A percentile compares a stretch with the other conserved stretches of the same genome.
phyloP scores from a whole-genome alignment of 1,140 invertebrate species.

The Arion vulgaris region DNA sequence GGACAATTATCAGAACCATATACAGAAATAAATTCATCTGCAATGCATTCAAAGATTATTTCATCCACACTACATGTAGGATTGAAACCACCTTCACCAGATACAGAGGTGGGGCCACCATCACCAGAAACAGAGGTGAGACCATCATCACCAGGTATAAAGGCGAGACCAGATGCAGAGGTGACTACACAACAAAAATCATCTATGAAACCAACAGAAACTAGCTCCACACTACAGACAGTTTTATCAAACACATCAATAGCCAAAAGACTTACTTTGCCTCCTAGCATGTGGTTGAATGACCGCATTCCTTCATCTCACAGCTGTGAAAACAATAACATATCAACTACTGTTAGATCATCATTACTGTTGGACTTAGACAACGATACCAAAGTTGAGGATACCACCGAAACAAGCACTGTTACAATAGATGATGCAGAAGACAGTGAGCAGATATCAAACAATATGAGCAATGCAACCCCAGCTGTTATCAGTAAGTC shows the following conservation, averaged over 20 bases:
- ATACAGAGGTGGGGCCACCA: not conserved
- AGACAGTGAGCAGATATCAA: not conserved
- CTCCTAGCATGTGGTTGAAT: not conserved
- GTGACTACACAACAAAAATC: not conserved
- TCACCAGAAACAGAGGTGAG: not conserved
- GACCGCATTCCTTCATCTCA: not conserved
- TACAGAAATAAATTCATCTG: not conserved
- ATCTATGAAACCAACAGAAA: not conserved
- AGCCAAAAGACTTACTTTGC: not conserved
- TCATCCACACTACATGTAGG: not conserved
- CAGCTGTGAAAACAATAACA: not conserved
- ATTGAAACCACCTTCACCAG: not conserved
- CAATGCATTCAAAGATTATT: not conserved
- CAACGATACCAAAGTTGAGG: not conserved
- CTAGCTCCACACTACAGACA: not conserved
- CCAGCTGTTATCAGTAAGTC: not conserved
- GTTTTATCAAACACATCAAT: not conserved
- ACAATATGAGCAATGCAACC: not conserved
- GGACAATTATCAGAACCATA: not conserved
- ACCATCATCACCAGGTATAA: not conserved
- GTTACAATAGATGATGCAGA: not conserved
- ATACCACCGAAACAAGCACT: not conserved
- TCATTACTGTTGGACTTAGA: not conserved
- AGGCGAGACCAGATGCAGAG: not conserved
- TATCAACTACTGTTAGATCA: not conserved